These are phyloP conservation scores for Timema cristinae DNA, from an alignment of 2,888 invertebrate species.

Conservation along the genomic window DNA sequence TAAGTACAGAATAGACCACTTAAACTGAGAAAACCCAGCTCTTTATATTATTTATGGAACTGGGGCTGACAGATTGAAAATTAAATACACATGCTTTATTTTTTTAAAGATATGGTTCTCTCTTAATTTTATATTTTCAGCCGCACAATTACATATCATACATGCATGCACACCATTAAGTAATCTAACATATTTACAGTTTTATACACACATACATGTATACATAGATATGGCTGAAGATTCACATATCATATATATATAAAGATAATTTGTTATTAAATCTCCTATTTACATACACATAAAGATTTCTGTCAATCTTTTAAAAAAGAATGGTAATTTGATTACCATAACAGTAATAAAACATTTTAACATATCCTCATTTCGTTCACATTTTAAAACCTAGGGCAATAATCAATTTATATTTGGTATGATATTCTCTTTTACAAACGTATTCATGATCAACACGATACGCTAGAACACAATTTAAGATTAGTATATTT, in stretches of 20 bases:
- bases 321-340: conserved; percentile 17
- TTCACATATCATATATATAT: conserved; percentile 22
- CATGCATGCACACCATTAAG: conserved; percentile 23
- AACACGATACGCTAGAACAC: conserved; percentile 6
- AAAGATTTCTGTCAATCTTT: conserved; percentile 14
- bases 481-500: conserved; percentile 14
- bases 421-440: not conserved
- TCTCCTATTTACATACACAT: conserved; percentile 19
- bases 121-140: no score
- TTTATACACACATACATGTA: conserved; percentile 28
- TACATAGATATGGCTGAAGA: conserved; percentile 21
- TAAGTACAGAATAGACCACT: no score
- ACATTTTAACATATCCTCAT: conserved; percentile 8
- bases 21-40: no score
- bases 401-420: no score
- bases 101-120: no score
- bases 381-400: no score
- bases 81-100: no score
- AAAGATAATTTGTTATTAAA: conserved; percentile 19
- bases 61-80: no score
- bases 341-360: conserved; percentile 23
- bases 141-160: conserved; percentile 1
- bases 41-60: no score
- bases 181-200: conserved; percentile 26
- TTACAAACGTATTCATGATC: conserved; percentile 4